Percentiles rank a stretch among this genome's conserved stretches.
phyloP scores from a whole-genome alignment of 2,113 vertebrate genomes.

The Lophochroa leadbeateri region DNA sequence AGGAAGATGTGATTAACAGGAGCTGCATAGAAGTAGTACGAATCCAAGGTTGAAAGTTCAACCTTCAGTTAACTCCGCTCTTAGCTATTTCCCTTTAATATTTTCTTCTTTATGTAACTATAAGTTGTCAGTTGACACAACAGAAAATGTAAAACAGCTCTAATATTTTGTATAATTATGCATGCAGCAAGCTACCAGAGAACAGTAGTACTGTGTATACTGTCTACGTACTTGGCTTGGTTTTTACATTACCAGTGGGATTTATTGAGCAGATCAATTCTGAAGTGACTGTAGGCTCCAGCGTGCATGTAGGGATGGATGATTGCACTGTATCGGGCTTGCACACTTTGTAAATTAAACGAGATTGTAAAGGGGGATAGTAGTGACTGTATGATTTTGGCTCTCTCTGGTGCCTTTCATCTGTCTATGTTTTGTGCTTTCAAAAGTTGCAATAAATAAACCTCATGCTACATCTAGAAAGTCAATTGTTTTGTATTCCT shows the following conservation, averaged over 20 bases:
- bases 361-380: conserved; percentile 30
- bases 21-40: background rate
- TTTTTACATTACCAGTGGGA: background rate
- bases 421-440: conserved; percentile 58
- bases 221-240: background rate
- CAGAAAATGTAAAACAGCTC: background rate
- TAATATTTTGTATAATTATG: background rate
- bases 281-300: conserved; percentile 23
- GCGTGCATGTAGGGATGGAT: conserved; percentile 2
- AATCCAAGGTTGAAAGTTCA: background rate
- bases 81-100: background rate
- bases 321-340: conserved; percentile 20
- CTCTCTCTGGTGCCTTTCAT: conserved; percentile 53
- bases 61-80: background rate
- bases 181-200: conserved; percentile 5
- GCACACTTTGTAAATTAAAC: background rate
- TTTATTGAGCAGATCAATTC: background rate
- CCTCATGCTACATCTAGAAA: conserved; percentile 49
- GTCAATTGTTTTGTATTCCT: conserved; percentile 63
- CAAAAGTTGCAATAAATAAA: conserved; percentile 55
- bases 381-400: conserved; percentile 35
- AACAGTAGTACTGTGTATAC: background rate
- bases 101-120: background rate
- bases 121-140: background rate
- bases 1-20: background rate